Conservation (phyloP, 53 echinoderm and acorn worm species). For the Hippasteria phrygiana region DNA sequence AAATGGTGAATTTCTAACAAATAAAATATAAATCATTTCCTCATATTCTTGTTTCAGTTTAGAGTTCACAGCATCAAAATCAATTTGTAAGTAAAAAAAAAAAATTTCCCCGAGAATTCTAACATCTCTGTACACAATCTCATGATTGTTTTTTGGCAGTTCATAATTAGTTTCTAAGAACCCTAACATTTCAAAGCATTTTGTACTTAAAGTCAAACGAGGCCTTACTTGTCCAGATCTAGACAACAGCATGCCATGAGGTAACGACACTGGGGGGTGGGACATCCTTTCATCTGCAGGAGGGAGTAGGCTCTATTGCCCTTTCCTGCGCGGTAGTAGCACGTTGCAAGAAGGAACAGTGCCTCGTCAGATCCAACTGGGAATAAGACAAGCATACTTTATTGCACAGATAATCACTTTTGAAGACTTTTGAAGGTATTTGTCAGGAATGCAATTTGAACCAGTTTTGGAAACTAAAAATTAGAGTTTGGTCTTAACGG, state of each 20-base stretch:
- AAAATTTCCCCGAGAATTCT: too few species aligned
- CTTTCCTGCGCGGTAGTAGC: conserved; percentile 94
- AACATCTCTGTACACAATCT: too few species aligned
- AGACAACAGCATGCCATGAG: conserved; percentile 94
- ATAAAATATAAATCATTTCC: too few species aligned
- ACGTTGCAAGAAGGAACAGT: conserved; percentile 92
- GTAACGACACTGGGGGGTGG: conserved; percentile 90
- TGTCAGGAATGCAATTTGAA: background rate
- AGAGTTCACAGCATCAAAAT: too few species aligned
- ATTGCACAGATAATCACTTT: background rate
- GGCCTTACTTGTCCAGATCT: conserved; percentile 90
- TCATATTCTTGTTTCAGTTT: too few species aligned
- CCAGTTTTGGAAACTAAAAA: too few species aligned
- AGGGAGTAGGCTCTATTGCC: conserved; percentile 89
- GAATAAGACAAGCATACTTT: background rate
- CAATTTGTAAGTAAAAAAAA: too few species aligned
- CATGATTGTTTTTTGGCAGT: too few species aligned
- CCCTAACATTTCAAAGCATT: background rate
- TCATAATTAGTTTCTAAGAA: too few species aligned
- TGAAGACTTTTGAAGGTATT: background rate
- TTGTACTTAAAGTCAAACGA: background rate
- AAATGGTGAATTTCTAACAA: too few species aligned
- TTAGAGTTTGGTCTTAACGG: too few species aligned
- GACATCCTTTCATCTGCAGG: conserved; percentile 93
- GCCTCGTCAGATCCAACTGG: conserved; percentile 96